A percentile compares a stretch with the other conserved stretches of the same genome.
Evolutionary conservation across 1,140 invertebrate genomes (phyloP).

Genomic region (Magallana ariakensis): DNA sequence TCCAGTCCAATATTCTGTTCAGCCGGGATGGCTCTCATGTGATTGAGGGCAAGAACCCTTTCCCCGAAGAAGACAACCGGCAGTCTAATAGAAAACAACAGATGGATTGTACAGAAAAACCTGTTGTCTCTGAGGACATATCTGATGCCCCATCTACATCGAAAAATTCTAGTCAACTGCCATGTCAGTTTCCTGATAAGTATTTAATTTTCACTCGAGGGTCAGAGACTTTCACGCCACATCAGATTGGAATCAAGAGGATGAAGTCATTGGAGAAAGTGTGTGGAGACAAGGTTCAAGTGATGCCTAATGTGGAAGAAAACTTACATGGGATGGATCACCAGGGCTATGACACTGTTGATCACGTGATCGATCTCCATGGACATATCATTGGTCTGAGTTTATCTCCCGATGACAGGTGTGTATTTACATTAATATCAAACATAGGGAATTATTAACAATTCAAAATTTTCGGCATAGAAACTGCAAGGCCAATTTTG

Average conservation of each 20-base stretch:
- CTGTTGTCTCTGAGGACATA: no score
- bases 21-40: conserved; percentile 38
- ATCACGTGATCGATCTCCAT: conserved; percentile 91
- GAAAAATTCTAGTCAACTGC: conserved; percentile 21
- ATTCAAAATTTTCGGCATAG: no score
- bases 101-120: no score
- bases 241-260: conserved; percentile 92
- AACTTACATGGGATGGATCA: conserved; percentile 60
- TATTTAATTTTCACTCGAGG: conserved; percentile 93
- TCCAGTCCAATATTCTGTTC: conserved; percentile 49
- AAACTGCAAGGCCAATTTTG: no score
- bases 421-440: conserved; percentile 33
- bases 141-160: background rate
- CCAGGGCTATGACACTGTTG: conserved; percentile 84
- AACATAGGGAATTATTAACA: background rate
- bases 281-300: conserved; percentile 25
- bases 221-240: conserved; percentile 91
- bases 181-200: conserved; percentile 82
- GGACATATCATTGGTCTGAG: conserved; percentile 95
- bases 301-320: conserved; percentile 67
- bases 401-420: conserved; percentile 92
- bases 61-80: background rate
- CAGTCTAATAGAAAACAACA: background rate
- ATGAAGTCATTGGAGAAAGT: conserved; percentile 82
- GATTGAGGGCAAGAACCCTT: conserved; percentile 42